A percentile compares a stretch with the other conserved stretches of the same genome.
phyloP scores from a whole-genome alignment of 2,113 vertebrate species.

The Bubo blakistoni region DNA sequence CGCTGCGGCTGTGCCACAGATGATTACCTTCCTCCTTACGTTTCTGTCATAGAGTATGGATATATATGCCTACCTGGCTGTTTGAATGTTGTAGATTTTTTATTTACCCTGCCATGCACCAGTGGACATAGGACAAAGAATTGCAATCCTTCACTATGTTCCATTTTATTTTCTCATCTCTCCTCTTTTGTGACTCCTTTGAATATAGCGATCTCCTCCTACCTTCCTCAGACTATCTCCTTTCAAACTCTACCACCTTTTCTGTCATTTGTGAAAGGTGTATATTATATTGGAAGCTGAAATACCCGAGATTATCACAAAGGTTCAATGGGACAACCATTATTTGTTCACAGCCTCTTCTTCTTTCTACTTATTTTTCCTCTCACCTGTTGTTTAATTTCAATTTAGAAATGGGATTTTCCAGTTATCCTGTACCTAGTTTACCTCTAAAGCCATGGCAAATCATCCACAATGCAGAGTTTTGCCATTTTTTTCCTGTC shows the following conservation, averaged over 20 bases:
- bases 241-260: not conserved
- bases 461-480: not conserved
- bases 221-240: not conserved
- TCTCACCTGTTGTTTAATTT: not conserved
- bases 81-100: not conserved
- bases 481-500: not conserved
- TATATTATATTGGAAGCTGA: not conserved
- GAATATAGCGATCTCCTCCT: not conserved
- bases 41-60: not conserved
- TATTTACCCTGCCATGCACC: not conserved
- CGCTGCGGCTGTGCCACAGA: not conserved
- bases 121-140: not conserved
- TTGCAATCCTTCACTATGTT: not conserved
- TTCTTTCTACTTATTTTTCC: not conserved
- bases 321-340: not conserved
- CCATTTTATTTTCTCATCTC: not conserved
- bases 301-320: not conserved
- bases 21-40: not conserved
- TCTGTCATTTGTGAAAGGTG: not conserved
- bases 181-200: not conserved
- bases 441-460: not conserved
- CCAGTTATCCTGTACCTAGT: not conserved
- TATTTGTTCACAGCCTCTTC: not conserved
- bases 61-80: not conserved
- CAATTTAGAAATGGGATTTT: not conserved